Evolutionary conservation across 2,113 vertebrate genomes (phyloP).

Genomic region (Microcebus lehilahytsara): DNA sequence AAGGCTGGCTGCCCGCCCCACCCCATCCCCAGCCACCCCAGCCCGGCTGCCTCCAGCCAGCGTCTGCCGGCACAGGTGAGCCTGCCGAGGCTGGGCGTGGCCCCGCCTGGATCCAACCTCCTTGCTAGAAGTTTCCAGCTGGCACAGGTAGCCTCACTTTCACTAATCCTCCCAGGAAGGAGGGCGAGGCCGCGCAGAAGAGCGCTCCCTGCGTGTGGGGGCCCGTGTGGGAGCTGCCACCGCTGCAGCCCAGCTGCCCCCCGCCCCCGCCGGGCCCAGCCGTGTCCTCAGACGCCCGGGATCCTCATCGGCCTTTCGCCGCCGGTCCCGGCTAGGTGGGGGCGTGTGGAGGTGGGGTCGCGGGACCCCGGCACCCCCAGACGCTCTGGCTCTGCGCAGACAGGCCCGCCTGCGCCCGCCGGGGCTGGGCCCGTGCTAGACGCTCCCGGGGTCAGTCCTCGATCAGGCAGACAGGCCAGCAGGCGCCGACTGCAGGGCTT

Average conservation of each 20-base stretch:
- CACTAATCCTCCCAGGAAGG: not conserved
- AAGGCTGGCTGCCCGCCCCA: not conserved
- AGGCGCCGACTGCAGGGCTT: fast-evolving
- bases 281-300: not conserved
- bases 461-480: fast-evolving
- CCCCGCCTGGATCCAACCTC: fast-evolving
- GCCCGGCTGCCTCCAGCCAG: not conserved
- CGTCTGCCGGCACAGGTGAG: fast-evolving
- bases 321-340: not conserved
- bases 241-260: no score
- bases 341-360: not conserved
- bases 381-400: not conserved
- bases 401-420: not conserved
- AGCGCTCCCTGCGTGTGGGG: fast-evolving
- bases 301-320: fast-evolving
- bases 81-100: fast-evolving
- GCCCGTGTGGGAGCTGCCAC: fast-evolving
- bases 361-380: fast-evolving
- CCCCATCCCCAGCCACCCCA: not conserved
- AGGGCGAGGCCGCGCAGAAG: not conserved
- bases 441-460: no score
- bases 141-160: not conserved
- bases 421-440: not conserved
- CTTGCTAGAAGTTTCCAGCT: fast-evolving
- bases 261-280: fast-evolving